Base-by-base conservation (phyloP, 1,140 invertebrate species). In the Andricus grossulariae region DNA sequence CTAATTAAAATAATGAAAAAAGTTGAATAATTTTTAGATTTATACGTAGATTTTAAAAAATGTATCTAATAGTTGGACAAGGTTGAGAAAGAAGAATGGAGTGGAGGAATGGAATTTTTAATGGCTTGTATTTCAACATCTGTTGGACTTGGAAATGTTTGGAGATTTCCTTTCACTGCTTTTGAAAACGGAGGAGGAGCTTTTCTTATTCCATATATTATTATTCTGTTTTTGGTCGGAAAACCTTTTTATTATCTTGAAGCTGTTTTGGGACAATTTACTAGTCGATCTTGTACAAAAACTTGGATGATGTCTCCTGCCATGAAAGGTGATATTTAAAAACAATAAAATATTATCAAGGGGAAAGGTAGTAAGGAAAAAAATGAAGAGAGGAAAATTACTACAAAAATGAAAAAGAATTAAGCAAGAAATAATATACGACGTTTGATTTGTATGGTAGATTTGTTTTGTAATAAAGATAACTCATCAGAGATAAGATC, bases 241-340 rank as follows among this genome's bases (percentile, higher is more conserved):
- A 95, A 97, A 84, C 97, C 97, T 0, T 93, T 98, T 82, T 98
- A 98, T 88, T 97, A 97, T 84, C 93, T 98, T 92, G 97, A 98
- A 89, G 95, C 95, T 82, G 90, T 94, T 4, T 85, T 97, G 1
- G 96, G 96, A 11, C 96, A 97, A 84, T 97, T 96, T 85, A 94
- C 95, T 15, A 94, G 94, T 57, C 93, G 93, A 74, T 96, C 96
- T 52, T 95, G 94, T 76, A 94, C 95, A 11, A 94, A 93, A 82
- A 92, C 94, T 10, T 90, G 89, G 89, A 60, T 82, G 45, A 85
- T 90, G 83, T 81, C 81, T 1, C 88, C 94, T 12, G 93, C 93
- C 10, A 92, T 95, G 90, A 93, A 93, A 93, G 94, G 95, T 95
- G 54, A 78, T 49, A 73, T 49, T 66, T 13, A 66, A 32, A 16